phyloP scores from a whole-genome alignment of 2,888 invertebrate species.

The Ochropleura plecta region DNA sequence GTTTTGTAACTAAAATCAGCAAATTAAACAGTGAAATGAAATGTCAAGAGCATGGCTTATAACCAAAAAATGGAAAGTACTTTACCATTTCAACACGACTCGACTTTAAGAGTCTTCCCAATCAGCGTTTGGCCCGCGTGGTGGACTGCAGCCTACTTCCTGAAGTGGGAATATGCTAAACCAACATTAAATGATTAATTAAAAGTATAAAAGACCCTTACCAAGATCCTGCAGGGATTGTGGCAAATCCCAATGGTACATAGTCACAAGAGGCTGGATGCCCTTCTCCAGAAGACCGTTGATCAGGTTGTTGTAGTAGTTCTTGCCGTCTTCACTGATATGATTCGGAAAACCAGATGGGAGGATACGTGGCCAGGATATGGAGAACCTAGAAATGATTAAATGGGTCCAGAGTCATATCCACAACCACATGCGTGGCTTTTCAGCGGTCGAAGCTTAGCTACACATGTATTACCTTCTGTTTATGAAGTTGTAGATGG shows the following conservation, averaged over 20 bases:
- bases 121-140: not conserved
- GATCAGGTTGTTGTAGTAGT: slow-evolving; percentile 89
- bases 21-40: not conserved
- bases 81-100: not conserved
- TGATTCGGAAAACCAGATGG: slow-evolving; percentile 78
- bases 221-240: slow-evolving; percentile 80
- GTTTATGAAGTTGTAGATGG: not conserved
- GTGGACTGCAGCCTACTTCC: not conserved
- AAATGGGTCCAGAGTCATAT: not conserved
- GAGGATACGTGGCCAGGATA: slow-evolving; percentile 91
- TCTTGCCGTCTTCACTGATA: slow-evolving; percentile 86
- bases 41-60: not conserved
- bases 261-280: slow-evolving; percentile 71
- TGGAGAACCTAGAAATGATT: slow-evolving; percentile 83
- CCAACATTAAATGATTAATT: not conserved
- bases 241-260: slow-evolving; percentile 88
- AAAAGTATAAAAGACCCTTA: no score
- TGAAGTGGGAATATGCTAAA: not conserved
- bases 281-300: slow-evolving; percentile 85
- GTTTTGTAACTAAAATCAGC: not conserved
- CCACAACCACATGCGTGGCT: not conserved
- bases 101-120: not conserved
- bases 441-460: not conserved
- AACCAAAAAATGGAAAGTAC: not conserved
- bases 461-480: not conserved